Evolutionary conservation across 2,888 invertebrate genomes (phyloP), one percentile per base, ranked within the genome.

Genomic region (Ephialtes manifestator): DNA sequence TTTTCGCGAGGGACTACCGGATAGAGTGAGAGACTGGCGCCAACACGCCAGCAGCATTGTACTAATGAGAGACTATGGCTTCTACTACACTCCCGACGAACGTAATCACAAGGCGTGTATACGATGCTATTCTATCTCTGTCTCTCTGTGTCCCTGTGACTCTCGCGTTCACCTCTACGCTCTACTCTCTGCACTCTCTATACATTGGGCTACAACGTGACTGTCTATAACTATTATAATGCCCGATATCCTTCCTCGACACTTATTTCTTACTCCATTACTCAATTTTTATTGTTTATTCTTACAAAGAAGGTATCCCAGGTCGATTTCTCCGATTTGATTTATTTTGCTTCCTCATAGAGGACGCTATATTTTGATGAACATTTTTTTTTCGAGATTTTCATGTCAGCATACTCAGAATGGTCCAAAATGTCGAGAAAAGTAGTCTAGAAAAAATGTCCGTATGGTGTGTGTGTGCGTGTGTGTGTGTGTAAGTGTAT

Each of bases 61-160:
- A 84, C 86, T 94, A 94, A 94, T 94, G 93, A 94, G 92, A 94
- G 93, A 90, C 93, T 92, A 91, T 92, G 91, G 88, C 89, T 89
- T 89, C 87, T 84, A 85, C 84, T 89, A 86, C 86, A 84, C 82
- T 82, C 87, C 72, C 82, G 88, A 87, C 86, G 85, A 81, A 88
- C 87, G 89, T 92, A 92, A 93, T 93, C 92, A 93, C 92, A 93
- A 92, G 89, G 92, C 92, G 89, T 90, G 91, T 90, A 78, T 76
- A 85, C 84, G 81, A 85, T 85, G 79, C 82, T 51, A 70, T 58
- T 77, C 65, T 71, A 39, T 82, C 53, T 77, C 53, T 35, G 43
- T 71, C 67, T 68, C 77, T 39, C 39, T 20, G 58, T 31, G 55
- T 28, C 24, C 43, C 46, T 31, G 18, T 4, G 60, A 28, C 65